Conservation (phyloP, 2,113 vertebrate genomes). For the Daphoenositta chrysoptera region DNA sequence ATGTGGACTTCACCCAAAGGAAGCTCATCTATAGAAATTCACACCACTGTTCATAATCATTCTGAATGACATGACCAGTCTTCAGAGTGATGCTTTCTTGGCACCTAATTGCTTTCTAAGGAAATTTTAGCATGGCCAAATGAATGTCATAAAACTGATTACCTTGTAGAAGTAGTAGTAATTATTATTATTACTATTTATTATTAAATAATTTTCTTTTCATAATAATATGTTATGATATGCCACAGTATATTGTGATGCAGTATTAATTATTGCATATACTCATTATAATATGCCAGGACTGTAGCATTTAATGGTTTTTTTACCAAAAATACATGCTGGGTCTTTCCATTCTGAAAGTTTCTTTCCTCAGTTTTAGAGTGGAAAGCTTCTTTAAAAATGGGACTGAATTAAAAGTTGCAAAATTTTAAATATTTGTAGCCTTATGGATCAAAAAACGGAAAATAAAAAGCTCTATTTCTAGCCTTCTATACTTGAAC, state of each 20-base stretch:
- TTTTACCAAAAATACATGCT: background rate
- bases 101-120: background rate
- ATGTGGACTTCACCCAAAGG: background rate
- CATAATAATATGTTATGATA: background rate
- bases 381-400: background rate
- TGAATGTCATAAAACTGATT: background rate
- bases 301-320: fast-evolving
- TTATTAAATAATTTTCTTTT: background rate
- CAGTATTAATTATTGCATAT: background rate
- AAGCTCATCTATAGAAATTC: background rate
- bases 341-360: background rate
- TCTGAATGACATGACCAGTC: background rate
- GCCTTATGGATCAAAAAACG: background rate
- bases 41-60: background rate
- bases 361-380: background rate
- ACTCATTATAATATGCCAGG: background rate
- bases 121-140: background rate
- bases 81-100: background rate
- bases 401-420: background rate
- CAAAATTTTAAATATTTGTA: background rate
- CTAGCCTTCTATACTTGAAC: background rate
- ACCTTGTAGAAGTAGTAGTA: background rate
- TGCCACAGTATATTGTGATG: background rate
- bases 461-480: background rate
- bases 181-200: background rate